Base-by-base conservation (phyloP, 2,797 vertebrate genomes). In the Lindbergichthys nudifrons region DNA sequence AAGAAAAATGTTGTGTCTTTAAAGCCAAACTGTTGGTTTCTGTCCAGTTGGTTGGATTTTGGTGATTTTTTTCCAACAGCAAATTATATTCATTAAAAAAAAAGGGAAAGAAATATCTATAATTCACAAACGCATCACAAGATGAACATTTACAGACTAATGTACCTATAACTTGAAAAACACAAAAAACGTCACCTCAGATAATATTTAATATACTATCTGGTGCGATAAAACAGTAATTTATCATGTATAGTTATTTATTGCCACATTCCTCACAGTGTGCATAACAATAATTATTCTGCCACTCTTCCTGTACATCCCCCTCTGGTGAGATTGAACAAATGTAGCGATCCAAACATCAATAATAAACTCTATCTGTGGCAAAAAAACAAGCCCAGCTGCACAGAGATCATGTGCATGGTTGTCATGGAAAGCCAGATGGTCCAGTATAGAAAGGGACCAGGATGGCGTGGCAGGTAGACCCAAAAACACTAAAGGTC, bases 221-320 rank as follows among this genome's bases (percentile, higher is more conserved):
- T 57, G 39, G 21, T 57, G n/a, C 16, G 66, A 51, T 75, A 19
- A 68, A 72, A 59, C 23, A 61, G 67, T 75, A 83, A 67, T 57
- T 59, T 3, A 43, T 81, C 46, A 68, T 74, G 76, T 70, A 70
- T 82, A 80, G 16, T 60, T 14, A 72, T 88, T 89, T 89, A 89
- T 88, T 92, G 87, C 88, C 79, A 83, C 81, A 77, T 82, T 86
- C 57, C 70, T 75, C 48, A 88, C 51, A 76, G 58, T 80, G 75
- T 81, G 79, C 70, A 54, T 71, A 64, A 83, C 80, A 80, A 76
- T 70, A 57, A 77, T 60, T 75, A 41, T 64, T 70, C 62, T 73
- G 43, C 64, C 13, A 2, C 14, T 69, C 58, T 21, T 63, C 60
- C 19, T 57, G 63, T 10, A 14, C 36, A 65, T 74, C 21, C 52